Conservation (phyloP, 2,888 invertebrate species). For the Malthinus seriepunctatus region DNA sequence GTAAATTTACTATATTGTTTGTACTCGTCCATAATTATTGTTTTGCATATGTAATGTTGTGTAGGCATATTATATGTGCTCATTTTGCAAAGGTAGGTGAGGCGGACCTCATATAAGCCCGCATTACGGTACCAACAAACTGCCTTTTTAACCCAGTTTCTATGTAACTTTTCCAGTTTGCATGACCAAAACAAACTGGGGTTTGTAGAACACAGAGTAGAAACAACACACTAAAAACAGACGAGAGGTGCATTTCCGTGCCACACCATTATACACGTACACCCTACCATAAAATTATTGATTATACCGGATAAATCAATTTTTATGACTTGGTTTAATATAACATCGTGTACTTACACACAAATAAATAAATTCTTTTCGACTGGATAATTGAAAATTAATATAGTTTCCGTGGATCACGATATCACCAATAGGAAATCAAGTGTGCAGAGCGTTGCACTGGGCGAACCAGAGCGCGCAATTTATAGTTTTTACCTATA, state of each 20-base stretch:
- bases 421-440: slow-evolving; percentile 18
- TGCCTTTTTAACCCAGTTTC: slow-evolving; percentile 31
- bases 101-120: slow-evolving; percentile 25
- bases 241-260: neutral
- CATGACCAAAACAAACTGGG: slow-evolving; percentile 31
- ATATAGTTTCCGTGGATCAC: slow-evolving; percentile 13
- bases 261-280: neutral
- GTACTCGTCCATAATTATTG: slow-evolving; percentile 20
- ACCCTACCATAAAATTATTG: slow-evolving; percentile 1
- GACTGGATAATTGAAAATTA: slow-evolving; percentile 9
- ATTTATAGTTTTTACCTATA: slow-evolving; percentile 21
- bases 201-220: slow-evolving; percentile 26
- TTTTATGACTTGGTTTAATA: neutral
- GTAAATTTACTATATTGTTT: slow-evolving; percentile 8
- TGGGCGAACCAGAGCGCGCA: slow-evolving; percentile 25
- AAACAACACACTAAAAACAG: slow-evolving; percentile 10
- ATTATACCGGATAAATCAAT: neutral
- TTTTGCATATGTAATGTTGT: slow-evolving; percentile 27
- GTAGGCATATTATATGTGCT: slow-evolving; percentile 27
- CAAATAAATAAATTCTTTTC: neutral
- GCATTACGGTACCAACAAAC: slow-evolving; percentile 25
- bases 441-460: slow-evolving; percentile 25
- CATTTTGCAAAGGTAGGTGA: slow-evolving; percentile 27
- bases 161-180: slow-evolving; percentile 31
- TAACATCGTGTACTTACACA: too few species aligned